phyloP scores from a whole-genome alignment of 2,888 invertebrate species.

The Mythimna albipuncta region DNA sequence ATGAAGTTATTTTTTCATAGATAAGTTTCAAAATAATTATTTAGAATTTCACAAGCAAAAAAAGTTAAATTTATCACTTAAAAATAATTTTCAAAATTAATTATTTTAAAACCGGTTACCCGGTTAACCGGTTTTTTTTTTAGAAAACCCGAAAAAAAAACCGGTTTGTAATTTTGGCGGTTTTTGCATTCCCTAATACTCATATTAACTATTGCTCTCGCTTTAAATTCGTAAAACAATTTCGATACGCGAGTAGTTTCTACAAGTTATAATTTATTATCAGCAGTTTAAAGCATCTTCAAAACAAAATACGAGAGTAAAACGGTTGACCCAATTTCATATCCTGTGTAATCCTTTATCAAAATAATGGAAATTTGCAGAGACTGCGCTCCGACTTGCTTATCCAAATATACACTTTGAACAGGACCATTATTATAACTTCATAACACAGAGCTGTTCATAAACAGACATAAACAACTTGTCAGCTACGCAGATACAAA shows the following conservation, averaged over 20 bases:
- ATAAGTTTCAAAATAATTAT: too few relatives aligned
- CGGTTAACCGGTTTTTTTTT: too few relatives aligned
- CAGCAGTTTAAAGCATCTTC: neutral
- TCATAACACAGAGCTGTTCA: slow-evolving; percentile 44
- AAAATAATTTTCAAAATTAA: too few relatives aligned
- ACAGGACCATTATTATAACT: slow-evolving; percentile 44
- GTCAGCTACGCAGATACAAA: slow-evolving; percentile 55
- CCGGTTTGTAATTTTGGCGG: too few relatives aligned
- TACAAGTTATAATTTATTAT: neutral
- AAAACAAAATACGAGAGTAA: neutral
- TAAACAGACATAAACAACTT: slow-evolving; percentile 55
- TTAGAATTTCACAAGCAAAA: too few relatives aligned
- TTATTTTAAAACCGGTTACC: too few relatives aligned
- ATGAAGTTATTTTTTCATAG: too few relatives aligned
- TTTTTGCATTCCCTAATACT: too few relatives aligned
- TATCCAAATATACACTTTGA: slow-evolving; percentile 31
- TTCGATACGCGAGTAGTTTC: neutral
- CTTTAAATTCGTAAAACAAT: neutral
- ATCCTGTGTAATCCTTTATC: neutral
- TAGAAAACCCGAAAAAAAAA: too few relatives aligned
- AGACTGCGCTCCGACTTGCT: slow-evolving; percentile 22
- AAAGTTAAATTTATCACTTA: too few relatives aligned
- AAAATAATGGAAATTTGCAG: slow-evolving; percentile 32
- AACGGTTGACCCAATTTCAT: neutral
- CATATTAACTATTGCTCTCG: too few relatives aligned